Evolutionary conservation across 2,888 invertebrate species (phyloP), one percentile per base, ranked within the genome.

Genomic region (Mycalesis mineus): DNA sequence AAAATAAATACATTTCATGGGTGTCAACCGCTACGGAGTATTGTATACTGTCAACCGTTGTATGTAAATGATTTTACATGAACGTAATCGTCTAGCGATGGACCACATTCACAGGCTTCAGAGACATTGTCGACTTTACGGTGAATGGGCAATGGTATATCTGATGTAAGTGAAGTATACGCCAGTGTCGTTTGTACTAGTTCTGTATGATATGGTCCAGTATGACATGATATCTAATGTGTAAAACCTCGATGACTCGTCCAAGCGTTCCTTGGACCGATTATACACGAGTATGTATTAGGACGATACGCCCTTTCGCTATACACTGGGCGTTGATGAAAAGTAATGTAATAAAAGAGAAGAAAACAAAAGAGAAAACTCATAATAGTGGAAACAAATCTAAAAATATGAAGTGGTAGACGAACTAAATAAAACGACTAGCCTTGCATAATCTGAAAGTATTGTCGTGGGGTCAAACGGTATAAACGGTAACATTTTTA

Each of bases 401-500:
- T 85, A 85, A 71, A 84, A 75, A 73, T 77, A 87, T 87, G 86
- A 85, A 85, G 88, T 89, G 88, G 86, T 74, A 85, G 78, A 80
- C 73, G 75, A 73, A 88, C 82, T 78, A 81, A 80, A 81, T 60
- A 77, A 72, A 83, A 85, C 76, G 82, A 77, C 85, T 88, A 87
- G 78, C 82, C 78, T 87, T 87, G 88, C 88, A 87, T 81, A 87
- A 86, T 86, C 77, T 80, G 87, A 86, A 84, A 79, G 84, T 88
- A 84, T 82, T 81, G 70, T 84, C 80, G 88, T 86, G 88, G 88
- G 62, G 85, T 85, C 87, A 83, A 74, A 66, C 80, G 80, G 68
- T 86, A 88, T 78, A 85, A 85, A 87, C 80, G 82, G 84, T 82
- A 84, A 80, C 67, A 65, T 65, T 82, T 86, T 92, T 92, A 92